Conservation (phyloP, 2,797 vertebrate species). For the Dallia pectoralis region DNA sequence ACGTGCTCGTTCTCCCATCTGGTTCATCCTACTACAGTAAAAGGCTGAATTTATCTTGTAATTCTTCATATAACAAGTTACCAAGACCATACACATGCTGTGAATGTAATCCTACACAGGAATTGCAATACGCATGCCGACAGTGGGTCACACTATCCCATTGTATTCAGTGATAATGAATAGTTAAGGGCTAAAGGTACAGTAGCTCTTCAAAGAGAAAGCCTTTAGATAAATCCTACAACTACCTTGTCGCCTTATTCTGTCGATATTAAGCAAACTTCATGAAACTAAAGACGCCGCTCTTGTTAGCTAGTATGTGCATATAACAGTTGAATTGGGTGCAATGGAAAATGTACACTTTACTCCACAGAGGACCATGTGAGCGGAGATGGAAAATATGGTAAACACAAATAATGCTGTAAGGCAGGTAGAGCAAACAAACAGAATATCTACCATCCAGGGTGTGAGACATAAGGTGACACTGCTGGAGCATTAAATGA, state of each 20-base stretch:
- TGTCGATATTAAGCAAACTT: not conserved
- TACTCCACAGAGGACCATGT: not conserved
- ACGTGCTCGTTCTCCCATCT: too few species aligned
- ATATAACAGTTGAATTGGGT: constrained; percentile 36
- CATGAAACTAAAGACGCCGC: not conserved
- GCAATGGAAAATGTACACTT: constrained; percentile 32
- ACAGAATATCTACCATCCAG: not conserved
- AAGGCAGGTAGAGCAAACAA: constrained; percentile 33
- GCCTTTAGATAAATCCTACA: not conserved
- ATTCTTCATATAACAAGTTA: constrained; percentile 38
- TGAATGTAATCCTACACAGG: not conserved
- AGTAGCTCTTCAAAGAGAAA: too few species aligned
- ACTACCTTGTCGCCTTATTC: not conserved
- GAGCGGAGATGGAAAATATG: constrained; percentile 42
- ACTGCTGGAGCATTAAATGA: constrained; percentile 26
- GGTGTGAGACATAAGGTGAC: constrained; percentile 30
- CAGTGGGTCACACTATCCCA: not conserved
- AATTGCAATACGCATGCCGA: not conserved
- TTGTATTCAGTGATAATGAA: not conserved
- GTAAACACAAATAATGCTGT: constrained; percentile 30
- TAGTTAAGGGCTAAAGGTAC: not conserved
- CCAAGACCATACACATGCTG: constrained; percentile 26
- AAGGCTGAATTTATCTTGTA: constrained; percentile 23
- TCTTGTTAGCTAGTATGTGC: not conserved
- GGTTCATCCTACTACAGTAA: not conserved